Conservation (phyloP, 2,113 vertebrate genomes). For the rabbit (Oryctolagus cuniculus) region mOryCun1.1 NC_091434.1:87939501-87940000, state of each 20-base stretch:
- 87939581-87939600: slow-evolving; percentile 53
- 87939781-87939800: not conserved
- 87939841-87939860: not conserved
- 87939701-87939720: not conserved
- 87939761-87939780: not conserved
- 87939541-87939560: not conserved
- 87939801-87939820: not conserved
- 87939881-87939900: not conserved
- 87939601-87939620: not conserved
- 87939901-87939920: not conserved
- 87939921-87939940: not conserved
- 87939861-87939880: not conserved
- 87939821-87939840: not conserved
- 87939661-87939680: not conserved
- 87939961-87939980: not conserved
- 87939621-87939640: not conserved
- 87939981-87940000: not conserved
- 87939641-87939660: not conserved
- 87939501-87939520: not conserved
- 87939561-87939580: not conserved
- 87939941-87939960: not conserved
- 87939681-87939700: not conserved
- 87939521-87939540: not conserved
- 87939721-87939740: not conserved
- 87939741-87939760: not conserved